phyloP scores from a whole-genome alignment of 2,888 invertebrate species.

The Callyntrura sp. region DNA sequence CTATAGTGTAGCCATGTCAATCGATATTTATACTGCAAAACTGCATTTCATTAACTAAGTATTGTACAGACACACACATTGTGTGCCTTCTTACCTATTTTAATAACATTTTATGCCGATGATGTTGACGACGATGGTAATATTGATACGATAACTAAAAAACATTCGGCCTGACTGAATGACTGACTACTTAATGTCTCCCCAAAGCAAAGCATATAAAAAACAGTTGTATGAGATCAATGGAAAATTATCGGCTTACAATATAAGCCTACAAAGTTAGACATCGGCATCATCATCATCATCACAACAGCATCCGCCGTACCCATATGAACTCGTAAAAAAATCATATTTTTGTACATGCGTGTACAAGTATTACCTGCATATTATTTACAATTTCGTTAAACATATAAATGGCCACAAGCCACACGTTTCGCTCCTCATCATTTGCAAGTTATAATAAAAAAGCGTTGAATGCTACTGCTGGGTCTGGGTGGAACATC shows the following conservation, averaged over 20 bases:
- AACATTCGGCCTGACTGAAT: background rate
- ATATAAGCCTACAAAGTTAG: background rate
- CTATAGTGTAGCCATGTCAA: background rate
- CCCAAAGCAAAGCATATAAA: background rate
- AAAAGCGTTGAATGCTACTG: background rate
- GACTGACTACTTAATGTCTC: conserved; percentile 16
- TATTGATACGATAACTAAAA: background rate
- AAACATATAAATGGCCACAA: conserved; percentile 22
- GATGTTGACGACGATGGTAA: background rate
- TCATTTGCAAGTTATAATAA: background rate
- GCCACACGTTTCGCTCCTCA: background rate
- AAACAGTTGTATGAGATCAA: background rate
- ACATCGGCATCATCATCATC: background rate
- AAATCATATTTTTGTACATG: background rate
- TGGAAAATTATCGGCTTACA: background rate
- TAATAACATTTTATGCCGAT: conserved; percentile 3
- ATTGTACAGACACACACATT: background rate
- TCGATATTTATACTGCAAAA: background rate
- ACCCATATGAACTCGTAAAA: background rate
- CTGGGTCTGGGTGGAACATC: background rate
- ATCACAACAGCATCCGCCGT: background rate
- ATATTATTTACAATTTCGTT: conserved; percentile 22
- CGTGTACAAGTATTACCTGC: background rate
- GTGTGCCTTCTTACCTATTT: background rate
- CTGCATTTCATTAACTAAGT: background rate